Evolutionary conservation across 2,888 invertebrate species (phyloP).

Genomic region (Meloe dianella): DNA sequence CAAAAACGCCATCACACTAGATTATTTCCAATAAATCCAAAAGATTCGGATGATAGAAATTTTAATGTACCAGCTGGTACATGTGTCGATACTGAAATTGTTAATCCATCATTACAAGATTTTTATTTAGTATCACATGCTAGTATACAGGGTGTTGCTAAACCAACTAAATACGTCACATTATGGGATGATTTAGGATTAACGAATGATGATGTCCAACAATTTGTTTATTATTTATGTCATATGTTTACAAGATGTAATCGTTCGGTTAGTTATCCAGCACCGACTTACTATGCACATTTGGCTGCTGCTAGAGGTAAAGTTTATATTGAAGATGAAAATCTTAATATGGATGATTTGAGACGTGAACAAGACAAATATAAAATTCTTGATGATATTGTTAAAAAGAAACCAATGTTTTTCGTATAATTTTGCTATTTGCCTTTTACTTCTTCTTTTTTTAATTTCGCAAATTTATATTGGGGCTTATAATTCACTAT

Average conservation of each 20-base stretch:
- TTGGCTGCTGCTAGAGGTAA: conserved; percentile 78
- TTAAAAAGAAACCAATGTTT: conserved; percentile 70
- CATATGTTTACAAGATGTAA: conserved; percentile 86
- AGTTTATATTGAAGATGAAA: conserved; percentile 57
- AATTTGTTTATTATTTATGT: conserved; percentile 81
- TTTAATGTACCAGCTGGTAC: conserved; percentile 67
- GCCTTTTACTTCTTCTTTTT: not conserved
- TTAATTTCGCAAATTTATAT: not conserved
- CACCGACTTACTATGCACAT: conserved; percentile 88
- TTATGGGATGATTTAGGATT: conserved; percentile 80
- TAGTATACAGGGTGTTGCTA: conserved; percentile 80
- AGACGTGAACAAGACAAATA: conserved; percentile 61
- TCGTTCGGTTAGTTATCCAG: conserved; percentile 83
- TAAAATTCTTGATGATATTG: conserved; percentile 63
- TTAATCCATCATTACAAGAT: conserved; percentile 85
- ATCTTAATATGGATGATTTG: conserved; percentile 61
- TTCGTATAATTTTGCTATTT: conserved; percentile 64
- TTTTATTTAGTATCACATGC: conserved; percentile 80
- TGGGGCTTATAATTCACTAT: not conserved
- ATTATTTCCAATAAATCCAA: conserved; percentile 59
- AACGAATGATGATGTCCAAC: conserved; percentile 76
- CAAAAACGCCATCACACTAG: conserved; percentile 97
- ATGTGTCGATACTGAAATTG: conserved; percentile 79
- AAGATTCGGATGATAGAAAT: conserved; percentile 64
- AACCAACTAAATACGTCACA: conserved; percentile 85